These are phyloP conservation scores for Ochlodes sylvanus DNA, from an alignment of 2,888 invertebrate species.

Conservation along the genomic window DNA sequence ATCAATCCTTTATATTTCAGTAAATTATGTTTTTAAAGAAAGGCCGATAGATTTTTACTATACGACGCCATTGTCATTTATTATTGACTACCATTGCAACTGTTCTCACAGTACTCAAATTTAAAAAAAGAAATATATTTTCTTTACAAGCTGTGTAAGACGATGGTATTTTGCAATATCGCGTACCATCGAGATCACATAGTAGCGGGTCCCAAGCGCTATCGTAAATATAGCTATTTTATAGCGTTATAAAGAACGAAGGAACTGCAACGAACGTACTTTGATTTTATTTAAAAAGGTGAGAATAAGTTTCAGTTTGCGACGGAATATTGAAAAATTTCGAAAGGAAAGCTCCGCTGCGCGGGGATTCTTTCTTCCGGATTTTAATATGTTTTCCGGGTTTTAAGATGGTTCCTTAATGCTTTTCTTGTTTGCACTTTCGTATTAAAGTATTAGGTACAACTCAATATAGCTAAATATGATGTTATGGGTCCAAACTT, in stretches of 20 bases:
- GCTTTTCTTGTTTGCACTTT: conserved; percentile 7
- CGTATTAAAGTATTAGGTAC: conserved; percentile 1
- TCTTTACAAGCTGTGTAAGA: no score
- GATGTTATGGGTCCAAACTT: neutral
- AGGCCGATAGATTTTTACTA: no score
- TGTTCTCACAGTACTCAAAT: no score
- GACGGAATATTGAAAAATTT: conserved; percentile 57
- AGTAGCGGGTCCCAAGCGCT: conserved; percentile 22
- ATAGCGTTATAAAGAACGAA: conserved; percentile 59
- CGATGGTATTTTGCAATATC: conserved; percentile 1
- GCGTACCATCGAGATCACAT: conserved; percentile 39
- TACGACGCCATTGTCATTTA: no score
- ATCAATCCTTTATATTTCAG: no score
- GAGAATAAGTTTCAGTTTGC: conserved; percentile 56
- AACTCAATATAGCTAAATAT: neutral
- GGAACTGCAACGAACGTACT: conserved; percentile 47
- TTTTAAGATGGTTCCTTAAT: conserved; percentile 19
- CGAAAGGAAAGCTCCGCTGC: conserved; percentile 16
- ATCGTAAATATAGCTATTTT: conserved; percentile 50
- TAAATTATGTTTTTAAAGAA: no score
- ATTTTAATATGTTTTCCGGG: conserved; percentile 24
- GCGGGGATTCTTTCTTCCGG: conserved; percentile 12
- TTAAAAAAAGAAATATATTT: no score
- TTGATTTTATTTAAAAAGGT: conserved; percentile 63
- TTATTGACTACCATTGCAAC: no score